Conservation (phyloP, 2,797 vertebrate species). For the Cynopterus sphinx region DNA sequence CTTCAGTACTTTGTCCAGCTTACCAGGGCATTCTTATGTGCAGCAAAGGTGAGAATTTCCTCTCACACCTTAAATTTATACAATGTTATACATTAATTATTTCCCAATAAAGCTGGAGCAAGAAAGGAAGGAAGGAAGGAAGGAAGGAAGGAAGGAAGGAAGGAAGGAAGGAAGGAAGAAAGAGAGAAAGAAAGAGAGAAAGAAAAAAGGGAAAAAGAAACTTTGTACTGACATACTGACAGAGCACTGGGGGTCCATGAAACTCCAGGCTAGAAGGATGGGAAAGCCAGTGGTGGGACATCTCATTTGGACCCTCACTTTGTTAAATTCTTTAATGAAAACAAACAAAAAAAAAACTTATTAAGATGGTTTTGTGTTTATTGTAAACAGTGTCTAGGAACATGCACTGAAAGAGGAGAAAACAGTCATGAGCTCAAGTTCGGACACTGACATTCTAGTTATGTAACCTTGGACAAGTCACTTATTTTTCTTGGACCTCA, state of each 20-base stretch:
- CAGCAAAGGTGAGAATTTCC: background rate
- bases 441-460: background rate
- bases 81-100: background rate
- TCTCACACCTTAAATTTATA: background rate
- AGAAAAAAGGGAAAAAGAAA: background rate
- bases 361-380: background rate
- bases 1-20: background rate
- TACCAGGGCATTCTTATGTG: background rate
- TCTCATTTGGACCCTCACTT: background rate
- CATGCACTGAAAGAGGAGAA: background rate
- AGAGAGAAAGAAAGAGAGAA: background rate
- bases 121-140: background rate
- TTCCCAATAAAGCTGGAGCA: background rate
- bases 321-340: background rate
- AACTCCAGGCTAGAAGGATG: background rate
- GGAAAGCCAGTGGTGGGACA: background rate
- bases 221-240: background rate
- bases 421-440: background rate
- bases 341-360: background rate
- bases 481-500: background rate
- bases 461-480: background rate
- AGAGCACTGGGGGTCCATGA: background rate
- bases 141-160: background rate
- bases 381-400: background rate
- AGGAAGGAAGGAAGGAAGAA: background rate